Conservation (phyloP, 2,888 invertebrate species). For the Ditula angustiorana region DNA sequence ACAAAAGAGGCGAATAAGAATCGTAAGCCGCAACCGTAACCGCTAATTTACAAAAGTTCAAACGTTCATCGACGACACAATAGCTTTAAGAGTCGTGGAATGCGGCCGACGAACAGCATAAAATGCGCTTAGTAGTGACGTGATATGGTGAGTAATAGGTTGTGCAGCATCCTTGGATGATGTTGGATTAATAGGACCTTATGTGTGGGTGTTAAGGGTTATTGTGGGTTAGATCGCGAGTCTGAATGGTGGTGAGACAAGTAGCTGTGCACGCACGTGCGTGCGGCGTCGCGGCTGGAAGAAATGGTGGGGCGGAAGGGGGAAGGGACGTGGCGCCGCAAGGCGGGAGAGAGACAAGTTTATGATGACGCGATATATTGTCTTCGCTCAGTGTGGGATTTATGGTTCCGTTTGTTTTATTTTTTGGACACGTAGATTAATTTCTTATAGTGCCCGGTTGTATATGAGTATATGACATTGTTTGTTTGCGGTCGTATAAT, state of each 20-base stretch:
- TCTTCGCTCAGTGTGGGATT: conserved; percentile 79
- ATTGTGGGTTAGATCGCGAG: conserved; percentile 55
- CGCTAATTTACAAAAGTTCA: conserved; percentile 81
- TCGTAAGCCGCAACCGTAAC: conserved; percentile 67
- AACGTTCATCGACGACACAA: conserved; percentile 73
- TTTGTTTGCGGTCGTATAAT: conserved; percentile 31
- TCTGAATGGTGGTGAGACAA: conserved; percentile 63
- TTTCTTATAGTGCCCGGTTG: conserved; percentile 64
- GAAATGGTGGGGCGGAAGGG: conserved; percentile 43
- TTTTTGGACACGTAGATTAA: conserved; percentile 76
- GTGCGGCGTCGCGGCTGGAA: conserved; percentile 58
- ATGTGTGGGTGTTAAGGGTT: conserved; percentile 59
- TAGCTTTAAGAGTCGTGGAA: conserved; percentile 68
- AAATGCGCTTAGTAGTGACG: conserved; percentile 74
- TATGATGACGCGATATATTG: conserved; percentile 80
- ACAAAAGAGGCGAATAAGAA: conserved; percentile 57
- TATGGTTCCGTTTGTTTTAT: conserved; percentile 77
- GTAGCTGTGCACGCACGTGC: conserved; percentile 78
- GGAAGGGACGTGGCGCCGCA: conserved; percentile 71
- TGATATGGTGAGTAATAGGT: conserved; percentile 74
- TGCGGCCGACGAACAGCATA: conserved; percentile 63
- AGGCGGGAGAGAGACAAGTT: conserved; percentile 80
- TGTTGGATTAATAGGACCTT: conserved; percentile 58
- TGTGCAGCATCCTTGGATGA: conserved; percentile 58
- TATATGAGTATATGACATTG: conserved; percentile 39